Base-by-base conservation (phyloP, 2,888 invertebrate genomes). In the Epistrophella euchroma region DNA sequence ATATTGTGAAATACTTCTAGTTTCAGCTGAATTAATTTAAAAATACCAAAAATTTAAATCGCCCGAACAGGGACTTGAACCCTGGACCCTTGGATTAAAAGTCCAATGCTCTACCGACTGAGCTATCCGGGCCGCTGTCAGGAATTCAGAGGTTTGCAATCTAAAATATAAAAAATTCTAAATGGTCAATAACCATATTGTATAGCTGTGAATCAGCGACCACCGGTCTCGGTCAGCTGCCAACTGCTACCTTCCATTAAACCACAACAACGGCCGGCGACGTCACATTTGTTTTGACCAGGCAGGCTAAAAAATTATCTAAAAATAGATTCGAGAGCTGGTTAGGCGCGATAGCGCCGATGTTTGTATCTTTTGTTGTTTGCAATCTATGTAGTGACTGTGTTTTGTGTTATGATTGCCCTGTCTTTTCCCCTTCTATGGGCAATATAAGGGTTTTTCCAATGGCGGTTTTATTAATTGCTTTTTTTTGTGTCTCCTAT, bases 1-100 rank as follows among this genome's bases (percentile, higher is more conserved):
- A 47, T 64, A n/a, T 64, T 28, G 64, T 64, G 28, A 64, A 64
- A 64, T 64, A 25, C 17, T 25, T 45, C 6, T 15, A 45, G 13
- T 15, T 22, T 1, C 3, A 2, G 11, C 2, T 19, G 6, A 72
- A 22, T 58, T 60, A 28, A 32, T 19, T 74, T 25, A 15, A 72
- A 68, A 52, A 60, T 52, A 50, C 47, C 43, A 82, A 77, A 83
- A 73, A 62, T 28, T 6, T 58, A 10, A 6, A 10, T 47, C 83
- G 83, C 83, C 74, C 83, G 83, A 79, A 79, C 83, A 83, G 79
- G 83, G 79, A 79, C 83, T 79, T 83, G 83, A 83, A 83, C 83
- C 83, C 83, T 83, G 83, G 83, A 83, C 83, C 83, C 83, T 83
- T 83, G 83, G 83, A 83, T 83, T 83, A 83, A 83, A 84, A 84